Conservation (phyloP, 2,113 vertebrate genomes). For the Ranitomeya variabilis region DNA sequence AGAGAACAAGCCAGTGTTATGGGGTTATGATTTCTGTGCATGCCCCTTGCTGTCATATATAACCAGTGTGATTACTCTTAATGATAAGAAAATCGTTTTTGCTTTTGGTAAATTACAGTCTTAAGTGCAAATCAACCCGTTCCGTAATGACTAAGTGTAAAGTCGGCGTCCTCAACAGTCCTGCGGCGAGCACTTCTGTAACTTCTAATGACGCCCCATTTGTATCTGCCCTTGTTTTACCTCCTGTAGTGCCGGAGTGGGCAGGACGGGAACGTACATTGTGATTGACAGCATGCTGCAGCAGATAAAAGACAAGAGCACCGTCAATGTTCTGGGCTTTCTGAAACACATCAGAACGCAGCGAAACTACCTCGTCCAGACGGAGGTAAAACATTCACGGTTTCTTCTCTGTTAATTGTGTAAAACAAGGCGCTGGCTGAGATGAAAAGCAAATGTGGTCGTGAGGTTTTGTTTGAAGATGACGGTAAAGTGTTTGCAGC, state of each 20-base stretch:
- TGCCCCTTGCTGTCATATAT: neutral
- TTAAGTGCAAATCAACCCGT: neutral
- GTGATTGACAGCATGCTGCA: conserved; percentile 99
- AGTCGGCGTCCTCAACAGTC: neutral
- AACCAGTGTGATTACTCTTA: neutral
- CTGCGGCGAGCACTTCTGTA: neutral
- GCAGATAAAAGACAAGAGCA: conserved; percentile 96
- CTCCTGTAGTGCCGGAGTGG: conserved; percentile 87
- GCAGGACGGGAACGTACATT: conserved; percentile 97
- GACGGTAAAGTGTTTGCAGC: conserved; percentile 12
- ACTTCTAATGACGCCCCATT: neutral
- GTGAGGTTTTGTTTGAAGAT: neutral
- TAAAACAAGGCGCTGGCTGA: neutral
- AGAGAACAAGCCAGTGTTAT: too few relatives aligned
- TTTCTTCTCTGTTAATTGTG: conserved; percentile 51
- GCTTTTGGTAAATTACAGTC: neutral
- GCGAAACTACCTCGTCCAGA: conserved; percentile 97
- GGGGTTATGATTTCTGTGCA: neutral
- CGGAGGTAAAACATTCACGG: conserved; percentile 81
- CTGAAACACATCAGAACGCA: conserved; percentile 96
- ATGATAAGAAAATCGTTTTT: neutral
- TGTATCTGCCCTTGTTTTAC: conserved; percentile 50
- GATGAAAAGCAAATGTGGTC: neutral
- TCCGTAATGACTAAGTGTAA: neutral
- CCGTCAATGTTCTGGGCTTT: conserved; percentile 94